phyloP scores from a whole-genome alignment of 2,888 invertebrate species.

The Aleiodes leptofemur region DNA sequence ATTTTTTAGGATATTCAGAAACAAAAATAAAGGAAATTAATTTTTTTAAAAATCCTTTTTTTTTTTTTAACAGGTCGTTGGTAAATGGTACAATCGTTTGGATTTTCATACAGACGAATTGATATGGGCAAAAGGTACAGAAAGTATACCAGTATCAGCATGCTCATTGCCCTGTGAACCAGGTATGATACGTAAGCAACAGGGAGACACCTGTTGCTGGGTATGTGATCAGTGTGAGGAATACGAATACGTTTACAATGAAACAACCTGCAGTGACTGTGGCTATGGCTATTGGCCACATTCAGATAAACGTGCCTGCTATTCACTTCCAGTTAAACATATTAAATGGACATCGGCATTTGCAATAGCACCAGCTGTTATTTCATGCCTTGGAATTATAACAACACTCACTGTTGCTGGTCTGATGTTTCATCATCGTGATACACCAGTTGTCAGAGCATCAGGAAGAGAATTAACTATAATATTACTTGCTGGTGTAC shows the following conservation, averaged over 20 bases:
- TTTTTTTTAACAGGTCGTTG: slow-evolving; percentile 76
- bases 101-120: slow-evolving; percentile 76
- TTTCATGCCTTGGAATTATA: slow-evolving; percentile 80
- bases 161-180: slow-evolving; percentile 83
- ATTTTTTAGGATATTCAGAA: too few relatives aligned
- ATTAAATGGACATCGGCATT: slow-evolving; percentile 82
- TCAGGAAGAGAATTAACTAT: slow-evolving; percentile 81
- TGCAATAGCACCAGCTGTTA: slow-evolving; percentile 80
- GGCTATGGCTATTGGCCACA: slow-evolving; percentile 82
- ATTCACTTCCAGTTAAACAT: slow-evolving; percentile 79
- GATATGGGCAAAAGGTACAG: slow-evolving; percentile 77
- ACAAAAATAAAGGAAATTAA: too few relatives aligned
- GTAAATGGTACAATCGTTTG: slow-evolving; percentile 80
- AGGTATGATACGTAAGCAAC: slow-evolving; percentile 83
- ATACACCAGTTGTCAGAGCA: slow-evolving; percentile 81
- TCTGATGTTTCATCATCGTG: slow-evolving; percentile 80
- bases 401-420: slow-evolving; percentile 80
- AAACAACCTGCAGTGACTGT: slow-evolving; percentile 81
- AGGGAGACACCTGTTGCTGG: slow-evolving; percentile 86
- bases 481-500: slow-evolving; percentile 80
- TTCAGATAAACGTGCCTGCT: slow-evolving; percentile 80
- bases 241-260: slow-evolving; percentile 81
- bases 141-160: slow-evolving; percentile 80
- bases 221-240: slow-evolving; percentile 84
- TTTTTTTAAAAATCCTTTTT: too few relatives aligned